Evolutionary conservation across 2,797 vertebrate genomes (phyloP), one percentile per base, ranked within the genome.

Genomic region (Eulemur mongoz): DNA sequence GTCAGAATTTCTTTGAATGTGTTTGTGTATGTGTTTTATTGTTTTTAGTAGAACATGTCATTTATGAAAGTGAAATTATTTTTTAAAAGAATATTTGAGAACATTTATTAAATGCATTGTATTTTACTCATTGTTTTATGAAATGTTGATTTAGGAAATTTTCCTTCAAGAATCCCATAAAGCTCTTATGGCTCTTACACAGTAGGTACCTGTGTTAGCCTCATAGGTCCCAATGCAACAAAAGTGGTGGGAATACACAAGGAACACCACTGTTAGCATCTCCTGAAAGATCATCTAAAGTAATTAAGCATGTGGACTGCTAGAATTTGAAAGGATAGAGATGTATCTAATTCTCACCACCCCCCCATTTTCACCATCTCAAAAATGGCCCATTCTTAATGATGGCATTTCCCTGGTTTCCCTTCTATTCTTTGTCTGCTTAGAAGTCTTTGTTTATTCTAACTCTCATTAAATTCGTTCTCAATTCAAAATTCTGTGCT

Each of bases 391-490:
- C 30, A 27, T 65, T 96, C 63, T 91, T 65, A 93, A 59, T 69
- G 17, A 4, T 3, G 35, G 8, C 15, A 40, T 63, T 73, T 91
- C 15, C 63, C 59, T 72, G 25, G 8, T 82, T 84, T 86, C 11
- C 45, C 32, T 93, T 96, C 10, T 73, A 2, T 50, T 94, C 30
- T 91, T 84, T 91, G n/a, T 12, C 73, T 87, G 23, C 50, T 96
- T 81, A 14, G 32, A 93, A 82, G 50, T 10, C 32, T 89, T 86
- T 93, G 78, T 67, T 82, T 82, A 85, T 87, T 92, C 50, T 84
- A 78, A 92, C 52, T 17, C 5, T 54, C 48, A 94, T 59, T 92
- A 92, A 89, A 82, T 80, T 82, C 81, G 30, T 92, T 91, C n/a
- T 89, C 54, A 45, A 52, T 95, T 88, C 57, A 94, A 78, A 95